Evolutionary conservation across 2,113 vertebrate species (phyloP).

Genomic region (Potamarius usumacintae): DNA sequence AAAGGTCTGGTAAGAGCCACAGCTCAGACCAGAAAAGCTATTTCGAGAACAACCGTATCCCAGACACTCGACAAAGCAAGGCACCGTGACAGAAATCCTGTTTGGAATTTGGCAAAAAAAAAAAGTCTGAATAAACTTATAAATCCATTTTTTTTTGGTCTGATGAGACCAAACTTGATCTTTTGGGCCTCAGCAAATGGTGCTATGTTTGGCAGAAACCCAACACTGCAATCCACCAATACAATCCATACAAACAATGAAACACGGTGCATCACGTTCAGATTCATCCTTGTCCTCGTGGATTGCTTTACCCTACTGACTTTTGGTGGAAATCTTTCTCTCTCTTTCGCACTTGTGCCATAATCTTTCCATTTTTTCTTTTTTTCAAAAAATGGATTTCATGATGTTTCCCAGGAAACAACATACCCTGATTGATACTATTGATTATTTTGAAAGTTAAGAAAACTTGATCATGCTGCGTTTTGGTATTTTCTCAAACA

Average conservation of each 20-base stretch:
- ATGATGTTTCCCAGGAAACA: neutral
- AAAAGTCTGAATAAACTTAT: neutral
- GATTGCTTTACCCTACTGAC: neutral
- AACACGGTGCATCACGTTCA: neutral
- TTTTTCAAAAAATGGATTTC: neutral
- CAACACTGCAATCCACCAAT: neutral
- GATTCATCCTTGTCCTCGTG: neutral
- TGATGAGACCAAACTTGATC: neutral
- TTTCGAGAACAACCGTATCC: too few relatives aligned
- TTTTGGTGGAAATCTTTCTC: neutral
- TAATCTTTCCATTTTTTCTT: neutral
- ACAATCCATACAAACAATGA: neutral
- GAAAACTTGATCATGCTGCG: neutral
- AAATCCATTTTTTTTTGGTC: neutral
- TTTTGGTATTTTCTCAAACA: neutral
- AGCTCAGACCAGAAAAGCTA: neutral
- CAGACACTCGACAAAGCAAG: neutral
- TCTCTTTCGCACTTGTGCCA: neutral
- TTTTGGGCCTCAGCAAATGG: neutral
- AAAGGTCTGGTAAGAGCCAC: neutral
- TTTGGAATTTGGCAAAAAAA: neutral
- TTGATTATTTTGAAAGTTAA: neutral
- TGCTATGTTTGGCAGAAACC: neutral
- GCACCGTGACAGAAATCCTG: neutral
- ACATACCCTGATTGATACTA: neutral